Evolutionary conservation across 2,113 vertebrate species (phyloP).

Genomic region (human): GRCh38 chr12:65772501-65773000

Average conservation of each 20-base stretch:
- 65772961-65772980: background rate
- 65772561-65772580: background rate
- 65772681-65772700: background rate
- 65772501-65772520: background rate
- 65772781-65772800: background rate
- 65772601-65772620: background rate
- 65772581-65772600: background rate
- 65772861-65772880: background rate
- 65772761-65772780: background rate
- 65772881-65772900: background rate
- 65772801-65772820: background rate
- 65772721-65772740: conserved; percentile 9
- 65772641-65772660: background rate
- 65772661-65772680: background rate
- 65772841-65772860: background rate
- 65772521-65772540: background rate
- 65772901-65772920: background rate
- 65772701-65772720: conserved; percentile 14
- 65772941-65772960: background rate
- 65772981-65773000: background rate
- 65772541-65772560: background rate
- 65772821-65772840: background rate
- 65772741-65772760: conserved; percentile 4
- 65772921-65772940: background rate
- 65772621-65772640: background rate